Percentiles rank a stretch among this genome's conserved stretches.
Evolutionary conservation across 2,113 vertebrate genomes (phyloP).

Genomic region (Calidris pygmaea): DNA sequence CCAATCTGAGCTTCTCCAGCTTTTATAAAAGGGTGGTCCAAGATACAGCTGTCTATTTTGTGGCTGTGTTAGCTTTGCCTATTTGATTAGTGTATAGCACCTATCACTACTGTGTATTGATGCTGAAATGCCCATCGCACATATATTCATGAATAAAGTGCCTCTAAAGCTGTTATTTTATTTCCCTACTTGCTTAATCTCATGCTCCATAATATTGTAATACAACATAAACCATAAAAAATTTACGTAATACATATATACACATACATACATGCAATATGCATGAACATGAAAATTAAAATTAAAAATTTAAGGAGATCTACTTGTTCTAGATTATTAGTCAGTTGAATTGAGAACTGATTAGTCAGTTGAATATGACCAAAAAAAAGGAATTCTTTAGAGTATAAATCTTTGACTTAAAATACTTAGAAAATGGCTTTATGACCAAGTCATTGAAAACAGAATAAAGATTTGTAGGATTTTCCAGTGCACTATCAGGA

Average conservation of each 20-base stretch:
- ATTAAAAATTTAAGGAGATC: background rate
- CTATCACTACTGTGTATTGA: background rate
- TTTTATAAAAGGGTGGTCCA: background rate
- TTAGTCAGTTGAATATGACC: background rate
- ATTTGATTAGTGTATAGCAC: background rate
- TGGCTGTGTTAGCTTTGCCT: background rate
- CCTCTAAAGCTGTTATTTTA: background rate
- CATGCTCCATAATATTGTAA: background rate
- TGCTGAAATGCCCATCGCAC: background rate
- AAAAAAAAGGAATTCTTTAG: background rate
- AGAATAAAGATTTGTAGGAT: background rate
- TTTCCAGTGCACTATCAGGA: background rate
- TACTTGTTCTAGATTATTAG: background rate
- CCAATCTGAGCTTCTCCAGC: background rate
- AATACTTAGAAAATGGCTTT: background rate
- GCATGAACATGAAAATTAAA: background rate
- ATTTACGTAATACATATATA: background rate
- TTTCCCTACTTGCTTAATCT: background rate
- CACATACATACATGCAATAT: fast-evolving
- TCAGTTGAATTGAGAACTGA: background rate
- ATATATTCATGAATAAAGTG: background rate
- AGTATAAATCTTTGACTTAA: background rate
- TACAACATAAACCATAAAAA: background rate
- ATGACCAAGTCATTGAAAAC: background rate
- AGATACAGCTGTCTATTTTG: background rate